These are phyloP conservation scores for Sminthurinus aureus DNA, from an alignment of 2,888 invertebrate species.

Conservation along the genomic window DNA sequence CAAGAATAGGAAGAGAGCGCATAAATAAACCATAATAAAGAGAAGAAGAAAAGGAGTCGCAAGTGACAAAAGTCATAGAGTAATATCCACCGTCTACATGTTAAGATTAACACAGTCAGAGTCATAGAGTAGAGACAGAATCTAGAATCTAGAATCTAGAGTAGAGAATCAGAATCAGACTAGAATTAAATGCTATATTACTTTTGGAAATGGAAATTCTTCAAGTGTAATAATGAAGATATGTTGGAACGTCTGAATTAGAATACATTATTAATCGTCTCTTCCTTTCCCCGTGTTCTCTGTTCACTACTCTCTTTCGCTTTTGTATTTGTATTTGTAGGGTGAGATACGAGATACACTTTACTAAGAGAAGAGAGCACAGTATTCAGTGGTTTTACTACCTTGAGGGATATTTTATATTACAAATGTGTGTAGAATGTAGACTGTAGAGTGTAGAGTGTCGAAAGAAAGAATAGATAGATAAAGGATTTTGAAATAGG, in stretches of 20 bases:
- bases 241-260: conserved; percentile 32
- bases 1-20: neutral
- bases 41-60: neutral
- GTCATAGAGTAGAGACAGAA: neutral
- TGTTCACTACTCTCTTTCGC: no score
- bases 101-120: no score
- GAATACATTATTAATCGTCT: conserved; percentile 30
- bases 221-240: conserved; percentile 39
- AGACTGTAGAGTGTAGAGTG: neutral
- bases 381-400: neutral
- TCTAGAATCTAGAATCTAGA: neutral
- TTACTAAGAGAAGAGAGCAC: conserved; percentile 1
- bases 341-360: neutral
- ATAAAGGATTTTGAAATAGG: neutral
- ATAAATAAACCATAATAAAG: neutral
- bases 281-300: neutral
- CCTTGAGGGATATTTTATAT: neutral
- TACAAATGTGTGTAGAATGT: neutral
- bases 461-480: neutral
- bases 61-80: neutral
- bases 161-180: neutral
- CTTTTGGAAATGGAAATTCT: conserved; percentile 38
- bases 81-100: neutral
- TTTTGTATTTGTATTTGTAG: no score
- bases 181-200: conserved; percentile 29